Percentiles rank a stretch among this genome's conserved stretches.
Evolutionary conservation across 2,113 vertebrate species (phyloP).

Genomic region (Cacatua alba): DNA sequence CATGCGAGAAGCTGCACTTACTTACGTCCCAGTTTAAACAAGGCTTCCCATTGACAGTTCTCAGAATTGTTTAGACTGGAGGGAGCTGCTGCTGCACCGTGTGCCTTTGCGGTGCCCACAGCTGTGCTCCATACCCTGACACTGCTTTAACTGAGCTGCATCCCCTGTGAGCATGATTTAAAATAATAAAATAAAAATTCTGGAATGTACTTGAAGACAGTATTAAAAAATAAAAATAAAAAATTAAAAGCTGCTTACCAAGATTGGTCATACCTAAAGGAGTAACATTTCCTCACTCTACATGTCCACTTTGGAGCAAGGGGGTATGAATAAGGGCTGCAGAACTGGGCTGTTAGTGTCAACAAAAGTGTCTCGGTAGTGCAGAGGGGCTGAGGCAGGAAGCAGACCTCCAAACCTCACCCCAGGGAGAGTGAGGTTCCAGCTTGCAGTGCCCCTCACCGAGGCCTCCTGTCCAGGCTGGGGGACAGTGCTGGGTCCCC

Average conservation of each 20-base stretch:
- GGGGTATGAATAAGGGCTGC: background rate
- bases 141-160: background rate
- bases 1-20: background rate
- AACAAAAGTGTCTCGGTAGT: fast-evolving
- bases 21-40: background rate
- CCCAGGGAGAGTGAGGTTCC: fast-evolving
- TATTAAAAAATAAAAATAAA: background rate
- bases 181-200: background rate
- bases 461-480: background rate
- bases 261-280: background rate
- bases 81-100: background rate
- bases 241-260: background rate
- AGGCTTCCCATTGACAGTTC: background rate
- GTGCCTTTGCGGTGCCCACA: background rate
- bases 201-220: background rate
- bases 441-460: fast-evolving
- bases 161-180: background rate
- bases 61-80: background rate
- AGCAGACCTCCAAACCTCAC: background rate
- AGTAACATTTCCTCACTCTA: background rate
- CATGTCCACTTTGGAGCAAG: background rate
- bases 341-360: background rate
- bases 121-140: background rate
- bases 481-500: too few species aligned
- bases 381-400: fast-evolving